A percentile compares a stretch with the other conserved stretches of the same genome.
Conservation (phyloP, 1,140 invertebrate genomes). For the Pararge aegeria region DNA sequence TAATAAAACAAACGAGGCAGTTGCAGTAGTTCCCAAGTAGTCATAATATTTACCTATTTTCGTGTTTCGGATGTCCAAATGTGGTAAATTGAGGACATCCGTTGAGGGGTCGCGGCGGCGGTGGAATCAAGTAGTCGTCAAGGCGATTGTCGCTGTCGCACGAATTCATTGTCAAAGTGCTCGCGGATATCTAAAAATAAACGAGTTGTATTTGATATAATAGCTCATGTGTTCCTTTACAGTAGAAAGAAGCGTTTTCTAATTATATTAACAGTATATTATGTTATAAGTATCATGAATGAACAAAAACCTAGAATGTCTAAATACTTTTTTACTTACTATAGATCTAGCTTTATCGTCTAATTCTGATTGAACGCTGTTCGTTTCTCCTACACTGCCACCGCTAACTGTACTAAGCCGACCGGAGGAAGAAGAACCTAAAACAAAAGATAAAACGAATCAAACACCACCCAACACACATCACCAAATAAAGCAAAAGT, state of each 20-base stretch:
- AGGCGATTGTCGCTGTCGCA: constrained; percentile 62
- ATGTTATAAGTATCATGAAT: too few species aligned
- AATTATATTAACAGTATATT: not conserved
- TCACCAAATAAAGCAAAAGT: not conserved
- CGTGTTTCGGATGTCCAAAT: constrained; percentile 68
- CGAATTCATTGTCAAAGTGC: constrained; percentile 69
- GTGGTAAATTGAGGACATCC: constrained; percentile 68
- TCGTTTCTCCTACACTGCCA: constrained; percentile 89
- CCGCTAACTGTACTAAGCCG: constrained; percentile 89
- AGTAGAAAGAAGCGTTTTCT: not conserved
- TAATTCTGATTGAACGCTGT: constrained; percentile 90
- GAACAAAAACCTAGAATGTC: not conserved
- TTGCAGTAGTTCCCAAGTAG: constrained; percentile 10
- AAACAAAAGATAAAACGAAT: constrained; percentile 8
- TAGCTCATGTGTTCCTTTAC: not conserved
- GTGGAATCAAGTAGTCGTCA: constrained; percentile 81
- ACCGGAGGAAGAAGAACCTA: constrained; percentile 89
- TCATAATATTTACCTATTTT: constrained; percentile 48
- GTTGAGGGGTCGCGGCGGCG: constrained; percentile 78
- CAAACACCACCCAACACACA: not conserved
- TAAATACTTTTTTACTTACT: constrained; percentile 42
- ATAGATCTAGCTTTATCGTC: constrained; percentile 86
- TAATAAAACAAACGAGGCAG: not conserved
- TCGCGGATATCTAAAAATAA: constrained; percentile 61
- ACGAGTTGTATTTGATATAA: constrained; percentile 11